Evolutionary conservation across 2,113 vertebrate genomes (phyloP).

Genomic region (Pipa parva): DNA sequence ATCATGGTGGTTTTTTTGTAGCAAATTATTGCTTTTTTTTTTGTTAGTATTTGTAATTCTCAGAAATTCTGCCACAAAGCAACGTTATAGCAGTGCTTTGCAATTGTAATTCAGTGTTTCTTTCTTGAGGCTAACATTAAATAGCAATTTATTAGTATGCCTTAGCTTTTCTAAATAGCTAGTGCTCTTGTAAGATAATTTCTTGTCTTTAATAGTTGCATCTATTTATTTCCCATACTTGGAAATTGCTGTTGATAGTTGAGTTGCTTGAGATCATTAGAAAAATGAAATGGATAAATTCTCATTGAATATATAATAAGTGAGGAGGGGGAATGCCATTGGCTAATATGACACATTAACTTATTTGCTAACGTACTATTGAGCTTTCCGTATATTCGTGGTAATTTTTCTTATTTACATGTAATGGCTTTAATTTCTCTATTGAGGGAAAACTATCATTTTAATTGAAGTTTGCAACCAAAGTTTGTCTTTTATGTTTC

Average conservation of each 20-base stretch:
- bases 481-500: neutral
- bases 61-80: neutral
- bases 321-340: neutral
- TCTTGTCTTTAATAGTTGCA: neutral
- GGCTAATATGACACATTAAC: neutral
- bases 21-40: too few relatives aligned
- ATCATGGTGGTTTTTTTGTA: too few relatives aligned
- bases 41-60: too few relatives aligned
- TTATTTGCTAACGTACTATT: conserved; percentile 14
- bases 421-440: neutral
- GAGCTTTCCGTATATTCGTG: neutral
- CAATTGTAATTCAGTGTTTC: neutral
- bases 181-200: neutral
- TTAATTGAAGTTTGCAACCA: neutral
- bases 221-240: neutral
- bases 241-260: neutral
- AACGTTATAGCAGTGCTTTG: neutral
- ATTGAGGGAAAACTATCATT: neutral
- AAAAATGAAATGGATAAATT: neutral
- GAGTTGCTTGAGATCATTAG: neutral
- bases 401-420: conserved; percentile 5
- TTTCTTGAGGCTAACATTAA: neutral
- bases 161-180: neutral
- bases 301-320: conserved; percentile 20
- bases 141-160: neutral